Conservation (phyloP, 2,888 invertebrate species). For the Dusona sp. region DNA sequence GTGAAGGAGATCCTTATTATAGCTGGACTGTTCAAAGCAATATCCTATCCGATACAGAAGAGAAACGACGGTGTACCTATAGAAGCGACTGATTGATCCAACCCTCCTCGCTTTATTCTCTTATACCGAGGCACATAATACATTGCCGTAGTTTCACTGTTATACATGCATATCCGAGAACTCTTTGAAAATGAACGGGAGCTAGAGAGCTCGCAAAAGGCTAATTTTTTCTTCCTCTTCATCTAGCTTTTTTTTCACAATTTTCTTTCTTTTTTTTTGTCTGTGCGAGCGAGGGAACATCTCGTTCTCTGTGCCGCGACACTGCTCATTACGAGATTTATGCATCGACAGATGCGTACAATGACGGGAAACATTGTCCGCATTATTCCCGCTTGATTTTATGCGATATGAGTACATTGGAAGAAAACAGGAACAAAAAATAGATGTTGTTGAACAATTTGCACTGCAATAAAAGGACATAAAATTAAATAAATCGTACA, state of each 20-base stretch:
- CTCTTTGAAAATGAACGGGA: slow-evolving; percentile 41
- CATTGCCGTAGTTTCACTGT: slow-evolving; percentile 13
- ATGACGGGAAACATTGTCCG: neutral
- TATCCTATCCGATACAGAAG: slow-evolving; percentile 37
- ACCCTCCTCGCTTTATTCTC: slow-evolving; percentile 1
- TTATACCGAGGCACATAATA: neutral
- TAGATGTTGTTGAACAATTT: neutral
- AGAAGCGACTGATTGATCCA: slow-evolving; percentile 40
- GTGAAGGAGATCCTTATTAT: slow-evolving; percentile 64
- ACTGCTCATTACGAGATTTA: slow-evolving; percentile 27
- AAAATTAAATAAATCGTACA: no score
- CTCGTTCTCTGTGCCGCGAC: neutral
- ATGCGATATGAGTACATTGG: neutral
- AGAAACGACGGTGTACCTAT: slow-evolving; percentile 17
- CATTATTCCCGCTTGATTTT: neutral
- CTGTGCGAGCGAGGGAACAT: slow-evolving; percentile 11
- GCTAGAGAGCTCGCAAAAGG: slow-evolving; percentile 10
- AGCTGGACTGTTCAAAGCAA: slow-evolving; percentile 65
- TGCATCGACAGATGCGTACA: neutral
- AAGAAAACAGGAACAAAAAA: neutral
- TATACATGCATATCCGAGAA: slow-evolving; percentile 2
- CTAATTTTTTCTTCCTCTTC: slow-evolving; percentile 11
- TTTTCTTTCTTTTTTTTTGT: neutral
- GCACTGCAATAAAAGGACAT: no score
- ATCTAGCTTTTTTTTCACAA: neutral